Percentiles rank a stretch among this genome's conserved stretches.
Evolutionary conservation across 2,113 vertebrate genomes (phyloP).

Genomic region (Siphamia tubifer): DNA sequence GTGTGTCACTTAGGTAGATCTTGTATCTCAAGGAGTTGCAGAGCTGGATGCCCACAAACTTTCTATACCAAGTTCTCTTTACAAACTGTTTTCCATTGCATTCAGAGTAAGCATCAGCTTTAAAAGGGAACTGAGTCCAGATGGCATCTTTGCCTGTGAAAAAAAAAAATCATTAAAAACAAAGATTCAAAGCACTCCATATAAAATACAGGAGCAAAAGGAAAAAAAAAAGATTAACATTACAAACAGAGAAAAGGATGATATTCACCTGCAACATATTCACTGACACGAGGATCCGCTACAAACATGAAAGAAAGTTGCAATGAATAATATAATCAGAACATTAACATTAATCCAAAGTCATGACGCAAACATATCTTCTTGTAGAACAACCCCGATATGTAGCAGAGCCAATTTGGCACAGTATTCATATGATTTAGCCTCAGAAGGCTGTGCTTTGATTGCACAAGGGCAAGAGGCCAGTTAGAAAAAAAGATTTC

Average conservation of each 20-base stretch:
- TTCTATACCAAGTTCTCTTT: conserved; percentile 98
- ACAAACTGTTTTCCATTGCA: conserved; percentile 93
- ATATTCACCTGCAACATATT: conserved; percentile 88
- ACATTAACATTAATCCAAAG: not conserved
- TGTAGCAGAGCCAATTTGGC: conserved; percentile 12
- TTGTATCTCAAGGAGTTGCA: conserved; percentile 99
- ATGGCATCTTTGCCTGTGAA: conserved; percentile 92
- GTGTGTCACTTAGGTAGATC: conserved; percentile 96
- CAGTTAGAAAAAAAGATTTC: conserved; percentile 12
- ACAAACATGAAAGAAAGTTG: conserved; percentile 36
- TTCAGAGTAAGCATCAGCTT: conserved; percentile 89
- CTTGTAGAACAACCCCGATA: conserved; percentile 3
- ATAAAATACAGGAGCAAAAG: not conserved
- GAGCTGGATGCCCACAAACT: conserved; percentile 97
- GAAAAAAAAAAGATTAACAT: not conserved
- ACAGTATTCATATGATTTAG: not conserved
- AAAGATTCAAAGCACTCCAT: not conserved
- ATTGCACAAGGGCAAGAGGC: conserved; percentile 25
- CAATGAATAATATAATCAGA: conserved; percentile 8
- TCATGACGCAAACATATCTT: not conserved
- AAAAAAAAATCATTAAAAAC: not conserved
- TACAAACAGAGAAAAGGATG: not conserved
- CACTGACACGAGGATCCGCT: conserved; percentile 95
- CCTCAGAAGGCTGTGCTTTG: conserved; percentile 7
- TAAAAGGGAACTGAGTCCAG: conserved; percentile 95